Evolutionary conservation across 1,140 invertebrate species (phyloP).

Genomic region (Drosophila nannoptera): DNA sequence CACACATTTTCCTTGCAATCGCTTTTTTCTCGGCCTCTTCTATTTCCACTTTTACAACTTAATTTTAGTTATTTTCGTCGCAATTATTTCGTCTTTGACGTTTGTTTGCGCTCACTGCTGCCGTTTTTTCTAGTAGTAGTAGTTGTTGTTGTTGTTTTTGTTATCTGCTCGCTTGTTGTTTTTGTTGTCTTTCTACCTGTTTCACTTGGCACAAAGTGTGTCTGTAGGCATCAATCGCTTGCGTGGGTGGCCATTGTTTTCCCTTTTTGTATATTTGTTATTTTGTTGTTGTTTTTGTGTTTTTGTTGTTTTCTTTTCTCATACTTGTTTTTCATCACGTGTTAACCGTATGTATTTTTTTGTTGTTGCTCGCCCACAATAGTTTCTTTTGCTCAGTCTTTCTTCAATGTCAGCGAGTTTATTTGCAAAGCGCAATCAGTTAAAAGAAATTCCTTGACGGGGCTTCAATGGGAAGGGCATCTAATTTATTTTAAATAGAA

Average conservation of each 20-base stretch:
- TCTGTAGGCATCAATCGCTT: slow-evolving; percentile 43
- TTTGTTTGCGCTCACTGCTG: slow-evolving; percentile 35
- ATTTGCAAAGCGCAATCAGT: slow-evolving; percentile 45
- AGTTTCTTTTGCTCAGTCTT: slow-evolving; percentile 6
- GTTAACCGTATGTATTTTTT: slow-evolving; percentile 33
- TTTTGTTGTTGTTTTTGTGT: slow-evolving; percentile 23
- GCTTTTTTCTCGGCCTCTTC: neutral
- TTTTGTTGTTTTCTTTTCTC: neutral
- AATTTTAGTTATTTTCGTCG: slow-evolving; percentile 52
- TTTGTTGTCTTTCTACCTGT: slow-evolving; percentile 25
- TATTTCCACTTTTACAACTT: slow-evolving; percentile 59
- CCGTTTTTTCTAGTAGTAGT: neutral
- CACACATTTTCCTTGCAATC: slow-evolving; percentile 25
- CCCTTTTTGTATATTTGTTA: slow-evolving; percentile 25
- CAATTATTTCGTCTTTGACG: slow-evolving; percentile 60
- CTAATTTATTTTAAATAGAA: neutral
- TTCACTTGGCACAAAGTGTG: slow-evolving; percentile 23
- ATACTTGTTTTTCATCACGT: slow-evolving; percentile 53
- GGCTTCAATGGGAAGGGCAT: slow-evolving; percentile 31
- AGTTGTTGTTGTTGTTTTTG: slow-evolving; percentile 30
- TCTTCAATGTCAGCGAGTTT: slow-evolving; percentile 61
- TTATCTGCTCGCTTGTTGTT: slow-evolving; percentile 45
- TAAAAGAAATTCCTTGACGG: slow-evolving; percentile 37
- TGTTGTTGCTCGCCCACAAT: slow-evolving; percentile 17
- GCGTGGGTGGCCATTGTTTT: slow-evolving; percentile 62